Evolutionary conservation across 2,888 invertebrate species (phyloP), one percentile per base, ranked within the genome.

Genomic region (Branchellion lobata): DNA sequence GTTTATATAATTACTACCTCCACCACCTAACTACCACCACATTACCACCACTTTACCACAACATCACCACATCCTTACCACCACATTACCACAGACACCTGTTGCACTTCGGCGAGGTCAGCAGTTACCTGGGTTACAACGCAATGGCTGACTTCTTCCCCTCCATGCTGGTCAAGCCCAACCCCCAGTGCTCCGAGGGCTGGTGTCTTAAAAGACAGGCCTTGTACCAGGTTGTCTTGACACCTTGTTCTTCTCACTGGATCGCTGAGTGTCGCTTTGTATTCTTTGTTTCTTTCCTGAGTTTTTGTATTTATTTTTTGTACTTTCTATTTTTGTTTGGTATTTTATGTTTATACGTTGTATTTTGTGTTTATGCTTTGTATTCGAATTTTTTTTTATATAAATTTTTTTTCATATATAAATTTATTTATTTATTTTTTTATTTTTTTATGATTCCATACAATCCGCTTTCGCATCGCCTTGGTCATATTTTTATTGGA

Each of bases 121-220:
- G 93, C 0, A 91, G 93, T 86, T 99, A 99, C 86, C 89, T 99
- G 82, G 99, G 98, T 0, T 99, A 99, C 89, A 97, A 94, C 87
- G 98, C 99, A 0, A 88, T 99, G 84, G 92, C 92, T 81, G 99
- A 99, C 87, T 98, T 93, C 89, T 99, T 99, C 86, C 98, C 99
- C 0, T 92, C 91, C n/a, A 94, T 96, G 94, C 90, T 89, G 0
- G 90, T 99, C 83, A 93, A 92, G 88, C 98, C 99, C 0, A 99
- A 99, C 89, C 91, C 93, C 0, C 90, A 91, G 81, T 99, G 99
- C 88, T 94, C 94, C 83, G 96, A 99, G 86, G 87, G 85, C 0
- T 90, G 91, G 86, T 99, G 99, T 86, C 80, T 82, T 21, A 82
- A 85, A 80, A 86, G 88, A 78, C 90, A 90, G 83, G 81, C 84